These are phyloP conservation scores for Bolinopsis microptera DNA, from an alignment of 37 sponge, comb jelly and placozoan species.

Conservation along the genomic window DNA sequence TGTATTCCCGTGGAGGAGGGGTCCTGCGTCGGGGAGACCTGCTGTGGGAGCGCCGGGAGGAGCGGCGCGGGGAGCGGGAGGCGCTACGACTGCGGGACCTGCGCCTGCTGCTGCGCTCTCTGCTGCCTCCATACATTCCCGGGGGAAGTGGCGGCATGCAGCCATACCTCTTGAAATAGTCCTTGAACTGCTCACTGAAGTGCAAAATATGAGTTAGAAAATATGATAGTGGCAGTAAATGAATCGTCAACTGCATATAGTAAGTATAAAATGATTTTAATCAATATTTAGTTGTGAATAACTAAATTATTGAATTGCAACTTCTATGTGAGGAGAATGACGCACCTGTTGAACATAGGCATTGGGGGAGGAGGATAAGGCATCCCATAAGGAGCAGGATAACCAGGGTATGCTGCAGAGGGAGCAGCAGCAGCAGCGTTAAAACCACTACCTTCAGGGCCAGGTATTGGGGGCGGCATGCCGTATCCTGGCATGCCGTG, in stretches of 20 bases:
- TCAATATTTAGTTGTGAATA: too few relatives aligned
- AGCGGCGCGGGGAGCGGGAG: not conserved
- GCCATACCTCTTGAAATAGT: conserved; percentile 39
- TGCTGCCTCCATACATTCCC: not conserved
- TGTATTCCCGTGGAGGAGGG: not conserved
- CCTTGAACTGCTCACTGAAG: conserved; percentile 58
- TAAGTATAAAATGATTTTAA: too few relatives aligned
- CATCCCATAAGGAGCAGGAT: conserved; percentile 23
- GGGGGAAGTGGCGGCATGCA: conserved; percentile 25
- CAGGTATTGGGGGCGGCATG: not conserved
- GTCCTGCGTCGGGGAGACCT: not conserved
- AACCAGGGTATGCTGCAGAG: not conserved
- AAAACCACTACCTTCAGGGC: not conserved
- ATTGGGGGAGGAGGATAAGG: conserved; percentile 14
- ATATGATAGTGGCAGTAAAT: not conserved
- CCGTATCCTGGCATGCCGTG: not conserved
- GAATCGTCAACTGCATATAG: too few relatives aligned
- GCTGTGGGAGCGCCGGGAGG: not conserved
- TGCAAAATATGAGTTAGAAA: not conserved
- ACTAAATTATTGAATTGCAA: too few relatives aligned
- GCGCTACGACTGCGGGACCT: not conserved
- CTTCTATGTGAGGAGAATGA: too few relatives aligned
- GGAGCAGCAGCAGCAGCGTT: conserved; percentile 17
- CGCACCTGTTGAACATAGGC: conserved; percentile 21
- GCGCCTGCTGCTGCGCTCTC: not conserved